A percentile compares a stretch with the other conserved stretches of the same genome.
Evolutionary conservation across 2,113 vertebrate species (phyloP).

Genomic region (Arizona elegans): DNA sequence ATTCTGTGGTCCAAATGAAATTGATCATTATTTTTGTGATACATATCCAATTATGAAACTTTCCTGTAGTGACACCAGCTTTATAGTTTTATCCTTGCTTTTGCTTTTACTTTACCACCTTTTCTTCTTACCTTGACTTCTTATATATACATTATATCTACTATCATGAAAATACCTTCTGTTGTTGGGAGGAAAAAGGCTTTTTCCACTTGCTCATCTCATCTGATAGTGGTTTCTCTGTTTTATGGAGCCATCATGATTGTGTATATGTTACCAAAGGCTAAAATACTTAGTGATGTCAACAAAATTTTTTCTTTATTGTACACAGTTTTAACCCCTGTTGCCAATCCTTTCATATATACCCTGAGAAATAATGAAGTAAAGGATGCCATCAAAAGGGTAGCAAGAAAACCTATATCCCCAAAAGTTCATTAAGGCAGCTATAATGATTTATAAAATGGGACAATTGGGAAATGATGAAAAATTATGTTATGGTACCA

Average conservation of each 20-base stretch:
- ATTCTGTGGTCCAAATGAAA: slow-evolving; percentile 56
- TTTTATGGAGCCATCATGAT: slow-evolving; percentile 6
- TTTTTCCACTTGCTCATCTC: slow-evolving; percentile 22
- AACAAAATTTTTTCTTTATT: neutral
- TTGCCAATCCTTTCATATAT: slow-evolving; percentile 14
- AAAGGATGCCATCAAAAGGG: neutral
- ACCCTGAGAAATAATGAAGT: slow-evolving; percentile 20
- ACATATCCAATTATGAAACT: slow-evolving; percentile 61
- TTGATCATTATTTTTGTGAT: slow-evolving; percentile 65
- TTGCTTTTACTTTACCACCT: slow-evolving; percentile 55
- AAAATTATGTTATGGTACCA: neutral
- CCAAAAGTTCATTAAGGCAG: neutral
- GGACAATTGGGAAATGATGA: neutral
- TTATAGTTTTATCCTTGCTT: slow-evolving; percentile 54
- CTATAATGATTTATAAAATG: neutral
- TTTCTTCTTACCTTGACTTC: slow-evolving; percentile 51
- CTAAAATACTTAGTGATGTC: neutral
- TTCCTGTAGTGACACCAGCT: slow-evolving; percentile 51
- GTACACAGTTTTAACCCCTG: neutral
- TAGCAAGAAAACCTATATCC: neutral
- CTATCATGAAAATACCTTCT: slow-evolving; percentile 50
- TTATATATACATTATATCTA: slow-evolving; percentile 55
- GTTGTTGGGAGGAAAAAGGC: slow-evolving; percentile 2
- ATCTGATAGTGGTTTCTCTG: neutral
- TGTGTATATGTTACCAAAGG: slow-evolving; percentile 11